A percentile compares a stretch with the other conserved stretches of the same genome.
Conservation (phyloP, 2,888 invertebrate genomes). For the Corbicula japonica region DNA sequence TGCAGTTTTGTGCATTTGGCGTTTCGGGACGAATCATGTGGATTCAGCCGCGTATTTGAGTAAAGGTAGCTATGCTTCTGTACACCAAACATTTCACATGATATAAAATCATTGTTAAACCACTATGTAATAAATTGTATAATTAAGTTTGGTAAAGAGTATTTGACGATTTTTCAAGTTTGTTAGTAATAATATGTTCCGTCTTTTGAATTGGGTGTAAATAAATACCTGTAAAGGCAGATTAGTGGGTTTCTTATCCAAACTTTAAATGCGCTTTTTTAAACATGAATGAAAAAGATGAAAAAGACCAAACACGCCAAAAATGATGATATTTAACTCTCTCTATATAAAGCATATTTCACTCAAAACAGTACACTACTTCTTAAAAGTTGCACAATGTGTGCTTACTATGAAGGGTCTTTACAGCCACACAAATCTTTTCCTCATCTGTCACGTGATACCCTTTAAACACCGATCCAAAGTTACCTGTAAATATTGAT, state of each 20-base stretch:
- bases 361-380: neutral
- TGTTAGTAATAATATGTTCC: neutral
- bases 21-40: no score
- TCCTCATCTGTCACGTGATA: constrained; percentile 34
- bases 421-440: constrained; percentile 74
- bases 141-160: no score
- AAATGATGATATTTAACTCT: neutral
- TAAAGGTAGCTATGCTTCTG: no score
- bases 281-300: neutral
- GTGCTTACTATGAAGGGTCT: constrained; percentile 75
- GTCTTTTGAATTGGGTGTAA: neutral
- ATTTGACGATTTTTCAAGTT: neutral
- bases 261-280: neutral
- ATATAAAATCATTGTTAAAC: no score
- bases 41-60: no score
- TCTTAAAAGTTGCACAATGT: neutral
- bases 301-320: neutral
- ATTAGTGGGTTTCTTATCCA: neutral
- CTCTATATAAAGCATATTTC: neutral
- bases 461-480: constrained; percentile 83
- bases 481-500: constrained; percentile 76
- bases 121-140: no score
- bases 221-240: neutral
- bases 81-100: no score
- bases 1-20: no score